Conservation (phyloP, 2,888 invertebrate species). For the Lepas anatifera region DNA sequence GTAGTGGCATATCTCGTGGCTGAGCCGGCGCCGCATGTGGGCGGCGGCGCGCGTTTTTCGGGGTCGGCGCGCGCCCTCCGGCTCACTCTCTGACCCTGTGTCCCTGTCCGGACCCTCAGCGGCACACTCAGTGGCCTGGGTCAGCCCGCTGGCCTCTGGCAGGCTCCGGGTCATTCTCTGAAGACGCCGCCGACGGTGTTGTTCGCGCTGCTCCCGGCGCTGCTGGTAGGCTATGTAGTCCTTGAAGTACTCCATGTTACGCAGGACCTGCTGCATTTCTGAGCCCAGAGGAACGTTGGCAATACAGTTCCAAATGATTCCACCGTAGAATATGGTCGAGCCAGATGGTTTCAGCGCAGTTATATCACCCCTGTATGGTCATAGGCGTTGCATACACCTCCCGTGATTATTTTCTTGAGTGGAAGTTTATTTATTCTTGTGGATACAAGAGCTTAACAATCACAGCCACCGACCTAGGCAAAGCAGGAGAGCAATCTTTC, state of each 20-base stretch:
- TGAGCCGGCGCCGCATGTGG: not conserved
- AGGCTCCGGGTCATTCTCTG: not conserved
- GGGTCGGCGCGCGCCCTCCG: not conserved
- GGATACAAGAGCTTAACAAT: too few relatives aligned
- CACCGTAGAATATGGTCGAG: too few relatives aligned
- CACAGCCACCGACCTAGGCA: too few relatives aligned
- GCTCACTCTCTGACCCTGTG: not conserved
- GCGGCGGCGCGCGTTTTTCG: not conserved
- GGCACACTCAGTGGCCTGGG: not conserved
- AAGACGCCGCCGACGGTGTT: not conserved
- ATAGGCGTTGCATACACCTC: too few relatives aligned
- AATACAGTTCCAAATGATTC: too few relatives aligned
- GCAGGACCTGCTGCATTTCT: conserved; percentile 10
- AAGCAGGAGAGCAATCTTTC: too few relatives aligned
- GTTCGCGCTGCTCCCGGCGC: not conserved
- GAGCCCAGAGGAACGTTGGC: too few relatives aligned
- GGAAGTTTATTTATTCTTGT: too few relatives aligned
- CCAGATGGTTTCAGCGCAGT: too few relatives aligned
- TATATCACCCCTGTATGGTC: too few relatives aligned
- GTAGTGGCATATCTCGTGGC: not conserved
- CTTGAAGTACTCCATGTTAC: conserved; percentile 5
- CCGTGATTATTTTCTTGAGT: too few relatives aligned
- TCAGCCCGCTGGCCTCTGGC: not conserved
- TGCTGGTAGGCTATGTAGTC: conserved; percentile 4
- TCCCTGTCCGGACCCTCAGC: too few relatives aligned